Percentiles rank a stretch among this genome's conserved stretches.
phyloP scores from a whole-genome alignment of 2,113 vertebrate genomes.

The Pomatorhinus ruficollis region DNA sequence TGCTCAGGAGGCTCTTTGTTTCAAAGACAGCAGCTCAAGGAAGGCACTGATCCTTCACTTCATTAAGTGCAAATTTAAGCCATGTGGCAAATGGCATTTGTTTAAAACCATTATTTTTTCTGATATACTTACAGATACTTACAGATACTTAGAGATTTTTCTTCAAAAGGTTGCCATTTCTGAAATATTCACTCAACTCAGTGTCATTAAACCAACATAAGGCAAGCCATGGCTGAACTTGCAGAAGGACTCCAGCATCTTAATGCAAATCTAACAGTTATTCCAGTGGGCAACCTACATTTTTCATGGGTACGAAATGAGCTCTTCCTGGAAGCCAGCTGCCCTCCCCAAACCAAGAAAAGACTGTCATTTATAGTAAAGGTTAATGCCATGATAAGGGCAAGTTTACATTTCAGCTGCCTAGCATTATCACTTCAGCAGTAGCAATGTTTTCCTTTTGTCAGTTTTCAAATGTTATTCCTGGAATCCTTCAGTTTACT shows the following conservation, averaged over 20 bases:
- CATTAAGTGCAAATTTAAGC: neutral
- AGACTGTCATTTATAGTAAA: constrained; percentile 16
- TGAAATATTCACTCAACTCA: neutral
- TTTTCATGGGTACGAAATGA: neutral
- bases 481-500: neutral
- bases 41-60: neutral
- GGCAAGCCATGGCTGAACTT: neutral
- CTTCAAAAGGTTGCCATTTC: neutral
- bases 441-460: neutral
- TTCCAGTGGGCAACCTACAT: neutral
- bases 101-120: neutral
- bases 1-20: neutral
- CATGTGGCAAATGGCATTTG: neutral
- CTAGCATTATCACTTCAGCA: neutral
- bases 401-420: constrained; percentile 29
- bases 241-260: neutral
- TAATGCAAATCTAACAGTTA: neutral
- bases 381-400: neutral
- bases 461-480: neutral
- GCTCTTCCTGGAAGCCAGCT: neutral
- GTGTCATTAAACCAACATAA: neutral
- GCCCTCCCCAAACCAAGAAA: neutral
- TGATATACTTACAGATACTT: neutral
- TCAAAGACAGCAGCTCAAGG: neutral
- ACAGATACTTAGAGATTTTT: neutral